Evolutionary conservation across 2,113 vertebrate species (phyloP).

Genomic region (Hemiscyllium ocellatum): DNA sequence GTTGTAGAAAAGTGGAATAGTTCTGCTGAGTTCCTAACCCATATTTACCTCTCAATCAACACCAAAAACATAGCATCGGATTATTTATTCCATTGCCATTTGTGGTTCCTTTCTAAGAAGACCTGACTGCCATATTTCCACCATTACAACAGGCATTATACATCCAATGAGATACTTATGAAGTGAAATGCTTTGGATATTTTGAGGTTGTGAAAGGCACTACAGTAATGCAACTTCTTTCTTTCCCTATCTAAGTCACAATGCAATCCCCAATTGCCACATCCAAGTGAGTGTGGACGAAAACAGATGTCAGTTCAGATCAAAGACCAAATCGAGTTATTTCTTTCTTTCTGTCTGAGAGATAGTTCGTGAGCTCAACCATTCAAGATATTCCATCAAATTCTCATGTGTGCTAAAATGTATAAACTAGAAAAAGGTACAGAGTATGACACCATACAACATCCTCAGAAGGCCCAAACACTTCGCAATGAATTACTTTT

Average conservation of each 20-base stretch:
- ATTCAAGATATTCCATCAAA: neutral
- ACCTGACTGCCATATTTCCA: neutral
- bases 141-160: neutral
- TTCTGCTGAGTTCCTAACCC: neutral
- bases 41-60: neutral
- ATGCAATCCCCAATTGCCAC: neutral
- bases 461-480: neutral
- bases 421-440: neutral
- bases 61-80: neutral
- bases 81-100: neutral
- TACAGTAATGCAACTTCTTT: neutral
- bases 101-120: neutral
- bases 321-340: neutral
- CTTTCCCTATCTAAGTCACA: neutral
- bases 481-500: neutral
- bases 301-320: neutral
- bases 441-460: neutral
- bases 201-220: neutral
- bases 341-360: neutral
- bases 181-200: neutral
- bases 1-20: neutral
- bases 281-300: neutral
- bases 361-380: neutral
- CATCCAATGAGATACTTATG: neutral
- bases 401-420: neutral